Conservation (phyloP, 2,113 vertebrate species). For the Tachycineta bicolor region DNA sequence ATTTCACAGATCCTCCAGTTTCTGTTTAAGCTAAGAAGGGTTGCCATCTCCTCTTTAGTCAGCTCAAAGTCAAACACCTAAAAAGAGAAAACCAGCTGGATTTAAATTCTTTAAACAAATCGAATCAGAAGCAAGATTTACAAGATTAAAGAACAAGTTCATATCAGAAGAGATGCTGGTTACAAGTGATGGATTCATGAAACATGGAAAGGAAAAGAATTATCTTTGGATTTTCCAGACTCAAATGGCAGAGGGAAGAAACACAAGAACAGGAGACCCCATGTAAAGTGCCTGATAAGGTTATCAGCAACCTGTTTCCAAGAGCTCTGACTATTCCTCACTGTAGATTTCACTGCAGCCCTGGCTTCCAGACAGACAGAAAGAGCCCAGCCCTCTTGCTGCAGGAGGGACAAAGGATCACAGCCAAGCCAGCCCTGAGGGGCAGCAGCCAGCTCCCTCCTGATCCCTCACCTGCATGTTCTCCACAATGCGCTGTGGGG, state of each 20-base stretch:
- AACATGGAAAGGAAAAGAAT: background rate
- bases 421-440: background rate
- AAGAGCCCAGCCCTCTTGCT: background rate
- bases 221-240: background rate
- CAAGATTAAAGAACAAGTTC: background rate
- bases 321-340: background rate
- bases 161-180: background rate
- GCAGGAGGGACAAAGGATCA: background rate
- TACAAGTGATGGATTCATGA: background rate
- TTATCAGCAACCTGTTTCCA: background rate
- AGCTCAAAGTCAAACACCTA: constrained; percentile 94
- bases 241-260: background rate
- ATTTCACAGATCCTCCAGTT: constrained; percentile 86
- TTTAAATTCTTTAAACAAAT: background rate
- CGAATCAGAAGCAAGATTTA: background rate
- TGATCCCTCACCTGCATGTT: constrained; percentile 83
- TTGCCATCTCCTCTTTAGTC: constrained; percentile 81
- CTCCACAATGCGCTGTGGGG: constrained; percentile 85
- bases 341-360: background rate
- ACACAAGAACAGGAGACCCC: background rate
- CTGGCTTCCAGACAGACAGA: background rate
- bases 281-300: background rate
- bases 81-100: background rate
- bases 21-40: constrained; percentile 82
- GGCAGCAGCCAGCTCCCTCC: background rate